Evolutionary conservation across 1,140 invertebrate genomes (phyloP), one percentile per base, ranked within the genome.

Genomic region (Meloidogyne chitwoodi): DNA sequence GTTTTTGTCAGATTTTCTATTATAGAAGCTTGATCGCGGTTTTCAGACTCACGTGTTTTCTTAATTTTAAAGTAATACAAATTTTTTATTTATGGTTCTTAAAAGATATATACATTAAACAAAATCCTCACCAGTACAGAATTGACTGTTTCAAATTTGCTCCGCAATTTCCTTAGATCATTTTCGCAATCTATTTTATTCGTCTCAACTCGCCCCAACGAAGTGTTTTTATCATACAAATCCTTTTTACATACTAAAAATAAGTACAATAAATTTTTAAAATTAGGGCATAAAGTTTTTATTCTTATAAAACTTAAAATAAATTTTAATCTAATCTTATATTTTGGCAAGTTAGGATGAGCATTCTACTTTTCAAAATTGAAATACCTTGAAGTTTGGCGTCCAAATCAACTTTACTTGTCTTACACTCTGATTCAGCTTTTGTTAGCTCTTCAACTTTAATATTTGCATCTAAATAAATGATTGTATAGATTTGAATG

Each of bases 381-480:
- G n/a, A 38, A 4, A 16, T n/a, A 67, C 65, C 65, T 67, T 67
- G 16, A 41, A 31, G 19, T 26, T 26, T 67, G 22, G 29, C 38
- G 1, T 67, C 65, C 65, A 67, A 67, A 5, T 67, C 65, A 41
- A 22, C 8, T 41, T 67, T 67, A 19, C 29, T 41, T n/a, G 29
- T 6, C 6, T 67, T 67, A 22, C 65, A 67, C 10, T 67, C 65
- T 1, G 22, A 4, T 10, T 6, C 65, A n/a, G 16, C n/a, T 19
- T 67, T 67, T 41, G 29, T 41, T 10, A 67, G 19, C 65, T 41
- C 38, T 10, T 67, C 65, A 19, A 67, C 8, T 41, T 67, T 67
- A 67, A 67, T 22, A 67, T 67, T 67, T 67, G 65, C 65, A 67
- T 26, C 65, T 41, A n/a, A 56, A 41, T 41, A n/a, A n/a, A 38